A percentile compares a stretch with the other conserved stretches of the same genome.
Conservation (phyloP, 2,888 invertebrate species). For the Autographa pulchrina region DNA sequence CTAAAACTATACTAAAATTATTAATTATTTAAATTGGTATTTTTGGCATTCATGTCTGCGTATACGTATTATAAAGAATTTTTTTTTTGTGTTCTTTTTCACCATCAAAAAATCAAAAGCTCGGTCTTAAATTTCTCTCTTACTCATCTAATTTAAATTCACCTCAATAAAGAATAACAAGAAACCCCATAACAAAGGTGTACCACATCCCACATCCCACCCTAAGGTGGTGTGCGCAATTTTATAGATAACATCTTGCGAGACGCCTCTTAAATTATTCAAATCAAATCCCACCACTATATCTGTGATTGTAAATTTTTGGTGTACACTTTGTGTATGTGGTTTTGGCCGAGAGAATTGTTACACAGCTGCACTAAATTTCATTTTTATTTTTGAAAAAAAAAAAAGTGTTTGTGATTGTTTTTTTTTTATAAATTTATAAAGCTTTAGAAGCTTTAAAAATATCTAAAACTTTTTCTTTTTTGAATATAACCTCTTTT, state of each 20-base stretch:
- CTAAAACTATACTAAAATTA: too few relatives aligned
- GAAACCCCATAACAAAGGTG: conserved; percentile 19
- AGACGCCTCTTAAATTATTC: conserved; percentile 84
- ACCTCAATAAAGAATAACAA: neutral
- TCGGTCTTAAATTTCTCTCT: neutral
- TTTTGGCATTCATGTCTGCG: too few relatives aligned
- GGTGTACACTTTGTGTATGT: conserved; percentile 73
- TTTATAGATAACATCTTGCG: conserved; percentile 80
- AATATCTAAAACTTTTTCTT: too few relatives aligned
- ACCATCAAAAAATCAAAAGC: too few relatives aligned
- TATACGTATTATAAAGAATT: too few relatives aligned
- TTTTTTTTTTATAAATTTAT: neutral
- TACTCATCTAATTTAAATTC: neutral
- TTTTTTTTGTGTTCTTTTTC: too few relatives aligned
- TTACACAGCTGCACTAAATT: conserved; percentile 11
- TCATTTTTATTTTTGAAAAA: conserved; percentile 9
- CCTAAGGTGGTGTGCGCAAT: conserved; percentile 76
- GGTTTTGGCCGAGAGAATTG: conserved; percentile 54
- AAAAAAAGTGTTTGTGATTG: neutral
- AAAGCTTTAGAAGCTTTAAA: too few relatives aligned
- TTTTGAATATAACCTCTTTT: too few relatives aligned
- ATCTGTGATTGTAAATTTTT: conserved; percentile 84
- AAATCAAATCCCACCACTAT: conserved; percentile 82
- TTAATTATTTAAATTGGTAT: too few relatives aligned
- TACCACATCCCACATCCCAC: conserved; percentile 59